These are phyloP conservation scores for Meteorus sp. DNA, from an alignment of 1,140 invertebrate genomes.

Conservation along the genomic window DNA sequence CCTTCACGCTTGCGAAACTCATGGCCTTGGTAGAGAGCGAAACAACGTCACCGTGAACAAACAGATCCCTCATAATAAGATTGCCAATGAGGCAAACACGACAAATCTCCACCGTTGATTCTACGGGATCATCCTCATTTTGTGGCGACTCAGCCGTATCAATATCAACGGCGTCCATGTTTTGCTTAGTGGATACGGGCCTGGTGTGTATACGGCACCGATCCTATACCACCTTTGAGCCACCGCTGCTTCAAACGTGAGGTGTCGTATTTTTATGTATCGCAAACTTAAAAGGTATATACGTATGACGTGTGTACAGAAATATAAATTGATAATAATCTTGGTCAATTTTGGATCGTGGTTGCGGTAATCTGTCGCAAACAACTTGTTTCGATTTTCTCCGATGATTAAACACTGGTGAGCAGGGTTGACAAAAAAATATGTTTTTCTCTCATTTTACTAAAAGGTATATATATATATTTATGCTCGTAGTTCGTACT, in stretches of 20 bases:
- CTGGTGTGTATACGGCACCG: constrained; percentile 7
- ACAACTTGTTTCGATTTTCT: no score
- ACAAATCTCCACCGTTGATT: constrained; percentile 43
- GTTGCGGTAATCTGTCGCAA: no score
- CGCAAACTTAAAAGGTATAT: no score
- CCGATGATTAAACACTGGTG: no score
- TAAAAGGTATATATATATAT: no score
- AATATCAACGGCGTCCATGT: constrained; percentile 56
- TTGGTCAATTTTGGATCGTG: no score
- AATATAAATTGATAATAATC: no score
- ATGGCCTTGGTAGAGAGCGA: constrained; percentile 50
- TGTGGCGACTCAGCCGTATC: constrained; percentile 43
- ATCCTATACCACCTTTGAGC: constrained; percentile 8
- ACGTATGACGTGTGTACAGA: no score
- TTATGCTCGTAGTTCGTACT: no score
- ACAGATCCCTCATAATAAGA: constrained; percentile 48
- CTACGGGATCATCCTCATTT: constrained; percentile 41
- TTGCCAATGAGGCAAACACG: constrained; percentile 49
- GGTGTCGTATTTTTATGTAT: no score
- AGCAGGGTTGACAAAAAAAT: no score
- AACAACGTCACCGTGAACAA: constrained; percentile 39
- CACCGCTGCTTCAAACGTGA: neutral
- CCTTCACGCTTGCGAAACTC: constrained; percentile 56
- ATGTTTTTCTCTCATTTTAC: no score
- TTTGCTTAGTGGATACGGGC: constrained; percentile 39